A percentile compares a stretch with the other conserved stretches of the same genome.
Conservation (phyloP, 2,888 invertebrate genomes). For the Philereme transversata region DNA sequence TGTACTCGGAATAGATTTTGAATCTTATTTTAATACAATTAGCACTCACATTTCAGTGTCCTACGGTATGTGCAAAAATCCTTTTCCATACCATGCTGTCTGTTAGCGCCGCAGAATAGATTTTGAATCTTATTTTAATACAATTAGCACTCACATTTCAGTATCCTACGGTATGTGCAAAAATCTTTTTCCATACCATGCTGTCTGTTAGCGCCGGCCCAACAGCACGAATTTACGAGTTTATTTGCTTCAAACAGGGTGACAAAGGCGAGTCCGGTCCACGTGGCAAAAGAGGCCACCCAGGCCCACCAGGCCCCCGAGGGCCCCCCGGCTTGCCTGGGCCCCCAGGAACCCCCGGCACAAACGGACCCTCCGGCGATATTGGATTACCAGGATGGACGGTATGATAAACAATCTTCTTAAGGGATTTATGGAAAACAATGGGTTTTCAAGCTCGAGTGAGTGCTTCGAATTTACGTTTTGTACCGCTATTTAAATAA, state of each 20-base stretch:
- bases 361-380: slow-evolving; percentile 88
- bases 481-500: slow-evolving; percentile 25
- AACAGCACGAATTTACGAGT: no score
- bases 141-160: no score
- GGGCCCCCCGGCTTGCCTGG: slow-evolving; percentile 90
- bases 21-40: no score
- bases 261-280: slow-evolving; percentile 76
- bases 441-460: slow-evolving; percentile 22
- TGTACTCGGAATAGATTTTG: no score
- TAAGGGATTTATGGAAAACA: slow-evolving; percentile 29
- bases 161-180: no score
- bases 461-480: neutral
- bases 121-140: no score
- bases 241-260: slow-evolving; percentile 52
- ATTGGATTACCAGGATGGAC: slow-evolving; percentile 92
- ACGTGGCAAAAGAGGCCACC: slow-evolving; percentile 87
- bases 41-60: no score
- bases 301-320: slow-evolving; percentile 90
- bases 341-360: slow-evolving; percentile 88
- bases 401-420: slow-evolving; percentile 61
- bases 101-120: no score
- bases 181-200: no score
- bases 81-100: no score
- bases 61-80: no score
- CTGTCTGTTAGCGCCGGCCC: no score